Percentiles rank a stretch among this genome's conserved stretches.
Conservation (phyloP, 1,140 invertebrate species). For the Centruroides vittatus region DNA sequence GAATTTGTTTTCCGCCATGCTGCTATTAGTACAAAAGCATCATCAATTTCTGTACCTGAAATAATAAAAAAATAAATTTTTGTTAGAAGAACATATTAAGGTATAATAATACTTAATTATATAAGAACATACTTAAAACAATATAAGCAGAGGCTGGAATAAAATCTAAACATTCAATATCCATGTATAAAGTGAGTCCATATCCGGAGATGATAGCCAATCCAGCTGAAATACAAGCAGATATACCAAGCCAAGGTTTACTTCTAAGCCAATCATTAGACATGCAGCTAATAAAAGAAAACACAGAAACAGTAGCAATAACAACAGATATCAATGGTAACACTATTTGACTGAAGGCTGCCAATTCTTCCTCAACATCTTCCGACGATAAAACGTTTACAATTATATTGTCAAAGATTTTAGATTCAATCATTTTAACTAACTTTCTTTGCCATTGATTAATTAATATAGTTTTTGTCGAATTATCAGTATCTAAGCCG, state of each 20-base stretch:
- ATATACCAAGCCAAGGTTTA: conserved; percentile 75
- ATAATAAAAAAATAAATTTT: no score
- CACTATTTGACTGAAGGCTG: conserved; percentile 72
- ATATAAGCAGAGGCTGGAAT: no score
- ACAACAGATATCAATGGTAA: conserved; percentile 74
- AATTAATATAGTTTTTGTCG: conserved; percentile 53
- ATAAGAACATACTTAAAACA: no score
- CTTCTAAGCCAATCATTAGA: conserved; percentile 74
- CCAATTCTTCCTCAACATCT: conserved; percentile 72
- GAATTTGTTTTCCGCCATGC: conserved; percentile 74
- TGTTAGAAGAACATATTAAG: no score
- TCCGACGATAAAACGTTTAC: conserved; percentile 68
- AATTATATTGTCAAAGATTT: conserved; percentile 66
- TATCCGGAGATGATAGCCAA: conserved; percentile 81
- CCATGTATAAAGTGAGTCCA: conserved; percentile 45
- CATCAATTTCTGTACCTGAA: conserved; percentile 86
- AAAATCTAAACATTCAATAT: no score
- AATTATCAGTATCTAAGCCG: conserved; percentile 62
- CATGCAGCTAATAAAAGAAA: conserved; percentile 54
- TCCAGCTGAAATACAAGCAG: conserved; percentile 76
- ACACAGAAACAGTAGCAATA: conserved; percentile 54
- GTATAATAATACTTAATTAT: no score
- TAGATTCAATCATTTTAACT: conserved; percentile 35
- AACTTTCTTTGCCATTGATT: conserved; percentile 60
- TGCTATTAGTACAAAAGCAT: conserved; percentile 91